Evolutionary conservation across 2,888 invertebrate species (phyloP), one percentile per base, ranked within the genome.

Genomic region (Nomada fucata): DNA sequence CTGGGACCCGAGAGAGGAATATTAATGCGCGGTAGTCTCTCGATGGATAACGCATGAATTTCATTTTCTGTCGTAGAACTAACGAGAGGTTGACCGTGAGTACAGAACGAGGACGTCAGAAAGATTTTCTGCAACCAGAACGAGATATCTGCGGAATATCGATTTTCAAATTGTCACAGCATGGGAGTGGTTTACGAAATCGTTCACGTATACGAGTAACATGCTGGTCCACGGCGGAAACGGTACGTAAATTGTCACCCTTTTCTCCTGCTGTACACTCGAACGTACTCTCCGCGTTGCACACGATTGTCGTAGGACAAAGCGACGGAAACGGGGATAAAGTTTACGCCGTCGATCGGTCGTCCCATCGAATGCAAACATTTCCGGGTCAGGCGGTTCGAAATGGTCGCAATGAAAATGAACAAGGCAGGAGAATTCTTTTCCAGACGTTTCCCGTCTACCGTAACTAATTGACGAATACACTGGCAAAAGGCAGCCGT

Each of bases 1-100:
- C 64, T 9, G 42, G 63, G 52, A 55, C 64, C 50, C 73, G 74
- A 64, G 70, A 68, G 10, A 42, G 61, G 36, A 78, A 67, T 76
- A 76, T 63, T 68, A 71, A 57, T 23, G 64, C 47, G 7, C 4
- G 44, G 42, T 57, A 36, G 63, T 69, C 83, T 74, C 77, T 80
- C 79, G 65, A 88, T 88, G 86, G 83, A 83, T 86, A 88, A 88
- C 87, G 84, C 80, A 86, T 86, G 88, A 84, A 84, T 76, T 26
- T 29, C 44, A 10, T 23, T 86, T 85, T 85, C 86, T 79, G 79
- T 86, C 85, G 59, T 85, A 88, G 88, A 76, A 57, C 67, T 73
- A 83, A 86, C 83, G 69, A 86, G 87, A 65, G 73, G 63, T 70
- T 44, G 50, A 72, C 69, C 52, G 55, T 60, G 60, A 70, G 64